Evolutionary conservation across 1,140 invertebrate genomes (phyloP), one percentile per base, ranked within the genome.

Genomic region (Eriocheir sinensis): DNA sequence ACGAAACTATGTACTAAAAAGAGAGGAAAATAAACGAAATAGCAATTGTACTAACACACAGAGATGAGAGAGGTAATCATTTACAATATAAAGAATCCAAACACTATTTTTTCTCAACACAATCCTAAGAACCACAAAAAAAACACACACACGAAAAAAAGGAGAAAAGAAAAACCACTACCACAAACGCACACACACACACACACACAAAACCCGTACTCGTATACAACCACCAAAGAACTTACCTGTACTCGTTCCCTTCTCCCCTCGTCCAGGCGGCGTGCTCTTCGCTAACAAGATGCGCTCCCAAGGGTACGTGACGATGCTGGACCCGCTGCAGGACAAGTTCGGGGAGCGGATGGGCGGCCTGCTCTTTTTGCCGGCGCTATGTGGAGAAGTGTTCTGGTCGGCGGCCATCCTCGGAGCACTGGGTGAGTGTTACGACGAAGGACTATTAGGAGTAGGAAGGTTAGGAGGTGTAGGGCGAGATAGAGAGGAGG

Each of bases 271-370:
- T 12, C 32, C 91, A 98, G 98, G 98, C 95, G 98, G 98, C 17
- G 96, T 98, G 38, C 97, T 98, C 95, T 98, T 98, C 96, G 98
- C 98, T 3, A 98, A 98, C 96, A 98, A 98, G 95, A 98, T 98
- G 98, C 97, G 98, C 94, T 97, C 98, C 95, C 97, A 98, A 95
- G 98, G 98, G 27, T 98, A 98, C 96, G 98, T 98, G n/a, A 98
- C 98, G 0, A 98, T 98, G 98, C 96, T 98, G 96, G 98, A 98
- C 96, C 98, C 98, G 0, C 98, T 98, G 96, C 98, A 98, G 97
- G 97, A 98, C 93, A 98, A 97, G 96, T 98, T 98, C 96, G 98
- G 98, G 30, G 97, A 97, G 95, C 96, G 98, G 53, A 98, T 98
- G 96, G 98, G 98, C 38, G 98, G 98, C 0, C 96, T 98, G 30